These are phyloP conservation scores for Coreoperca whiteheadi DNA, from an alignment of 2,113 vertebrate species.

Conservation along the genomic window DNA sequence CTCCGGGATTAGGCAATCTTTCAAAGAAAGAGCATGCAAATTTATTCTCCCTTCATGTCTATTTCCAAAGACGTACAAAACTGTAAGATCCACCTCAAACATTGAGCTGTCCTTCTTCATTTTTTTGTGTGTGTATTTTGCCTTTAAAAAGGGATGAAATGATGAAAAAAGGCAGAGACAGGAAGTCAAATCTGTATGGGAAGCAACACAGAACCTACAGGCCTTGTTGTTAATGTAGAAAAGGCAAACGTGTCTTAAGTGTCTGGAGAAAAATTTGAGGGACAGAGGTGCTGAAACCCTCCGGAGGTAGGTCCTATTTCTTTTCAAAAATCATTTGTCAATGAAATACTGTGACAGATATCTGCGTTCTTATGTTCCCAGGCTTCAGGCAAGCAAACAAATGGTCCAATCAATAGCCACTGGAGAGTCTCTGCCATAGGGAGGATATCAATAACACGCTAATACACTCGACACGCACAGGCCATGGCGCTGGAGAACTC, in stretches of 20 bases:
- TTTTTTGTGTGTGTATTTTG: background rate
- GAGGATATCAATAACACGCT: conserved; percentile 62
- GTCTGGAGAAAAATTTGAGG: background rate
- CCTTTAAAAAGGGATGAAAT: background rate
- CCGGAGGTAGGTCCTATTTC: background rate
- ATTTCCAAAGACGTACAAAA: background rate
- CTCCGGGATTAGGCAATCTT: conserved; percentile 8
- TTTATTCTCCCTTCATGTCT: conserved; percentile 1
- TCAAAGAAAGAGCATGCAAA: background rate
- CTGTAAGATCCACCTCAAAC: background rate
- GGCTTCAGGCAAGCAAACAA: conserved; percentile 74
- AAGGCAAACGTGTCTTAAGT: no score
- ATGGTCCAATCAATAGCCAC: conserved; percentile 73
- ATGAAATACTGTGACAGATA: conserved; percentile 26
- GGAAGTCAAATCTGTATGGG: background rate
- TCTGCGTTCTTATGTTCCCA: conserved; percentile 55
- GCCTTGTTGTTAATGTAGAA: background rate
- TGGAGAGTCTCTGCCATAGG: conserved; percentile 71
- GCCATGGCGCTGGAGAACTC: conserved; percentile 83
- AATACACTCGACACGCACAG: conserved; percentile 34
- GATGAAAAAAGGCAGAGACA: background rate
- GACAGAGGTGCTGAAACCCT: background rate
- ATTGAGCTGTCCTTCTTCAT: background rate
- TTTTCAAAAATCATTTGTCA: background rate
- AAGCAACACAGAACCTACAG: background rate